Percentiles rank a stretch among this genome's conserved stretches.
These are phyloP conservation scores for Champsocephalus gunnari DNA, from an alignment of 2,797 vertebrate genomes.

Conservation along the genomic window DNA sequence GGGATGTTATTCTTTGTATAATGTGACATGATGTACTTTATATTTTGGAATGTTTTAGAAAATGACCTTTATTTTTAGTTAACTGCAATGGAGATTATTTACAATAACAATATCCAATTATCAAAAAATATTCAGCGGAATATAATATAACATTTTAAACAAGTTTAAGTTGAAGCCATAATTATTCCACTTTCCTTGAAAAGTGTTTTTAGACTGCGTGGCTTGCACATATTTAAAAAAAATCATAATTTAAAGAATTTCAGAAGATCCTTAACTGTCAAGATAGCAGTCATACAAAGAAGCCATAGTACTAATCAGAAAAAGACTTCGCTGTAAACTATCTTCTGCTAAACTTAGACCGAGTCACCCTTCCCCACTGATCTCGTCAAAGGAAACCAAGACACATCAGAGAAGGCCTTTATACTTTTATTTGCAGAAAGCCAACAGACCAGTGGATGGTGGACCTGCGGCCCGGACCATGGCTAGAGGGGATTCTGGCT, in stretches of 20 bases:
- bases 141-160: background rate
- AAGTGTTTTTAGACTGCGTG: background rate
- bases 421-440: slow-evolving; percentile 25
- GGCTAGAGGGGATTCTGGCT: slow-evolving; percentile 55
- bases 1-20: background rate
- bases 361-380: slow-evolving; percentile 3
- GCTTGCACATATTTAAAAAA: background rate
- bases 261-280: background rate
- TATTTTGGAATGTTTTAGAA: too few species aligned
- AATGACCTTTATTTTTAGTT: too few species aligned
- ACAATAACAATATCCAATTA: background rate
- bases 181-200: background rate
- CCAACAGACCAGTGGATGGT: slow-evolving; percentile 44
- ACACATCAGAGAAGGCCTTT: slow-evolving; percentile 40
- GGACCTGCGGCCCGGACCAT: slow-evolving; percentile 57
- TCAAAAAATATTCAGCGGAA: background rate
- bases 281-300: slow-evolving; percentile 9
- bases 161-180: background rate
- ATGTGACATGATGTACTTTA: background rate
- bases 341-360: slow-evolving; percentile 15
- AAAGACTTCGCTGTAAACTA: background rate
- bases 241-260: background rate
- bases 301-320: slow-evolving; percentile 16
- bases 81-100: too few species aligned
- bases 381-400: slow-evolving; percentile 26